Evolutionary conservation across 1,140 invertebrate genomes (phyloP).

Genomic region (Orussus abietinus): DNA sequence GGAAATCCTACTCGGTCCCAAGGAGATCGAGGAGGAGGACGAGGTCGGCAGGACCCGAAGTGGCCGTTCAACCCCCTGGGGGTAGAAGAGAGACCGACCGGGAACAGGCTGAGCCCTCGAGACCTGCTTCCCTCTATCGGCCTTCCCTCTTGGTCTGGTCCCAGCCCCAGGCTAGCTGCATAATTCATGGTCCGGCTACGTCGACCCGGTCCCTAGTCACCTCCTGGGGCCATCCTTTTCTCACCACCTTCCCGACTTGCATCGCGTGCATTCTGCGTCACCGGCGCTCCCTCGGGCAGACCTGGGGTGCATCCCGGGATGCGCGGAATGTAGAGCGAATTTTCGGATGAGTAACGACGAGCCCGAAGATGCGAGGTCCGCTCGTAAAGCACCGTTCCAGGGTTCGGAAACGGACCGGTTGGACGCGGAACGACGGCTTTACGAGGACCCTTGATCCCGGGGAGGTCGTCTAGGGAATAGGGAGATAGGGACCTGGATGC

Average conservation of each 20-base stretch:
- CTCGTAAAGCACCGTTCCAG: no score
- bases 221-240: slow-evolving; percentile 14
- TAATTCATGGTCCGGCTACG: slow-evolving; percentile 47
- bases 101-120: slow-evolving; percentile 18
- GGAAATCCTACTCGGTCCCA: no score
- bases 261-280: slow-evolving; percentile 34
- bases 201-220: slow-evolving; percentile 24
- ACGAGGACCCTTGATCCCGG: no score
- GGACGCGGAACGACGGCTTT: no score
- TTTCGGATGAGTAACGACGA: slow-evolving; percentile 44
- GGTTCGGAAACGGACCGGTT: no score
- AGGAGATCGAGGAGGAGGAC: no score
- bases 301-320: slow-evolving; percentile 20
- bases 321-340: slow-evolving; percentile 43
- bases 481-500: no score
- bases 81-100: slow-evolving; percentile 1
- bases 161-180: slow-evolving; percentile 45
- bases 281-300: slow-evolving; percentile 29
- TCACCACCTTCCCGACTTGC: slow-evolving; percentile 16
- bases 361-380: no score
- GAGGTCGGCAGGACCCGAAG: no score
- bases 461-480: no score
- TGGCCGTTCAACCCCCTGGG: slow-evolving; percentile 21
- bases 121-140: no score
- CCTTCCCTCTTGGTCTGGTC: slow-evolving; percentile 5